Evolutionary conservation across 2,888 invertebrate genomes (phyloP), one percentile per base, ranked within the genome.

Genomic region (Cyaniris semiargus): DNA sequence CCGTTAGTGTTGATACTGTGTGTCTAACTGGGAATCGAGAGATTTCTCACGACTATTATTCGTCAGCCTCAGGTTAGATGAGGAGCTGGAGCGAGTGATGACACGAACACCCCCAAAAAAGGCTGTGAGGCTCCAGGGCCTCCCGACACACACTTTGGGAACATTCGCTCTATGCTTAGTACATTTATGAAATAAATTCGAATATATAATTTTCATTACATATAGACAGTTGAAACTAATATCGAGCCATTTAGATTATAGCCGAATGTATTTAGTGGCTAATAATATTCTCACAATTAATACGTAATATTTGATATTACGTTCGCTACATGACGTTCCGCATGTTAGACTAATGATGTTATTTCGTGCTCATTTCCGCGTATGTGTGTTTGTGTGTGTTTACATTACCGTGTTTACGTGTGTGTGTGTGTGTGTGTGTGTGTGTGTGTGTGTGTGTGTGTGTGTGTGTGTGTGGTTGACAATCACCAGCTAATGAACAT

Each of bases 281-380:
- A 15, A 66, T 15, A 15, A 66, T 66, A 27, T 27, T 27, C 4
- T 2, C 23, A 66, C 15, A 27, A 15, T 31, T 27, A 31, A 15
- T 66, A 15, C 27, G 27, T 66, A 31, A 66, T 66, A 66, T 66
- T 15, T 66, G 66, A 31, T 27, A 66, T 66, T 66, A 66, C 27
- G 66, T 15, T 31, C 66, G 66, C 66, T 27, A 31, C 27, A 66
- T 31, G 66, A 27, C 66, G 66, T 66, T 27, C 31, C 31, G 27
- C 27, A 31, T 66, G 27, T 66, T 66, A 66, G 27, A 27, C 66
- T 66, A 66, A 66, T 66, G 27, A 66, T 66, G 66, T 66, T 66
- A 21, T 66, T 66, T 66, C 66, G 15, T 60, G 23, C 23, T 60
- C 60, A 60, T 60, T 60, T 60, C 23, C 1, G 23, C 23, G 23